Base-by-base conservation (phyloP, 2,113 vertebrate species). In the Tringa solitaria region DNA sequence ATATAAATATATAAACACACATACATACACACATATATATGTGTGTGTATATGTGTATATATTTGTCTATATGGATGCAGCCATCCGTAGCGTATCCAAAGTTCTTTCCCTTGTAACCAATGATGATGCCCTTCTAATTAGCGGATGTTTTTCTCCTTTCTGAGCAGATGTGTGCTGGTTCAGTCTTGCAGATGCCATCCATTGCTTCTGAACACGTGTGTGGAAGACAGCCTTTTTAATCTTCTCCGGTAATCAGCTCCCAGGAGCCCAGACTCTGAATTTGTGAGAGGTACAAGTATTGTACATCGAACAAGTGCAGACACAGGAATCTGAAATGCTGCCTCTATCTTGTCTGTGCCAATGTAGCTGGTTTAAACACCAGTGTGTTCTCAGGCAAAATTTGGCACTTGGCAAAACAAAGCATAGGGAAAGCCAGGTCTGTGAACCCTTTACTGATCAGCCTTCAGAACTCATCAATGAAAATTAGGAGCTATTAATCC, bases 161-260 rank as follows among this genome's bases (percentile, higher is more conserved):
- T 93, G 91, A 96, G 90, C 61, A 96, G 90, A 76, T 90, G 46
- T 23, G 32, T 70, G 48, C 75, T 87, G 56, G 57, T 57, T 64
- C 78, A 92, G 76, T 90, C 64, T 79, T 87, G 41, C 94, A 96
- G 91, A 93, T 97, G 82, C 93, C 92, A 91, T 94, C 92, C 87
- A 82, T 92, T 92, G 94, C 86, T 84, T 96, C 91, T 89, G 96
- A 98, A 95, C 95, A 90, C 86, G 87, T 96, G 60, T 97, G 93
- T 95, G 90, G 93, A 94, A 96, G 96, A 97, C 85, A 97, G 94
- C 68, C 91, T 95, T 95, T 97, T 97, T 95, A 95, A 97, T 96
- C 91, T 97, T 95, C 89, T 80, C 84, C 81, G 89, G 83, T 97
- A 98, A 97, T 98, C 97, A 97, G 94, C 90, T 97, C 96, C 95